Conservation (phyloP, 2,888 invertebrate species). For the Stenichneumon culpator region DNA sequence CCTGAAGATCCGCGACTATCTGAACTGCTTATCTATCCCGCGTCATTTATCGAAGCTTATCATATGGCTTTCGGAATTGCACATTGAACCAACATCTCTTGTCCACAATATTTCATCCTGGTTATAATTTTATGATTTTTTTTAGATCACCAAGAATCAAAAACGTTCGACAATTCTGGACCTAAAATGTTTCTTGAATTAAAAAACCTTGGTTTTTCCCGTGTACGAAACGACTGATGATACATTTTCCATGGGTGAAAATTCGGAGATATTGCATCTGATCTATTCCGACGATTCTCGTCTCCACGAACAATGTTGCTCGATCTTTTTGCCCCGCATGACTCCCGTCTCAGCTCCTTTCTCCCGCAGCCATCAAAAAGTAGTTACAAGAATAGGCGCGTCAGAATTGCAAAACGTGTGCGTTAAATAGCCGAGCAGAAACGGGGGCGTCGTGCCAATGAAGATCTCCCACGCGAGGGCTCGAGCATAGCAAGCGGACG, state of each 20-base stretch:
- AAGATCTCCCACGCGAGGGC: constrained; percentile 70
- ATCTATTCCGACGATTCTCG: neutral
- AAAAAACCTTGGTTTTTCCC: neutral
- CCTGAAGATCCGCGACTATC: neutral
- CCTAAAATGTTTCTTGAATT: neutral
- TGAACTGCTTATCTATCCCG: too few relatives aligned
- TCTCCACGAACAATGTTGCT: constrained; percentile 17
- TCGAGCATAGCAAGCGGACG: neutral
- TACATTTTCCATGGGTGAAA: neutral
- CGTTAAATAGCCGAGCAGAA: constrained; percentile 53
- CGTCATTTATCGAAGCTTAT: too few relatives aligned
- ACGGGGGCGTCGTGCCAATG: constrained; percentile 64
- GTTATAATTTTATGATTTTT: too few relatives aligned
- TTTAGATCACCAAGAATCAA: too few relatives aligned
- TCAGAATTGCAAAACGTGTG: constrained; percentile 44
- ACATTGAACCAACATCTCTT: too few relatives aligned
- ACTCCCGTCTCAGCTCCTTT: constrained; percentile 20
- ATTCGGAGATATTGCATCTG: neutral
- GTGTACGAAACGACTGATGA: neutral
- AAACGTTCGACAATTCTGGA: too few relatives aligned
- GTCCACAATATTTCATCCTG: too few relatives aligned
- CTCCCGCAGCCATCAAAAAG: constrained; percentile 37
- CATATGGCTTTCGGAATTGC: too few relatives aligned
- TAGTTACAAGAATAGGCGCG: constrained; percentile 45
- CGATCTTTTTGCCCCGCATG: neutral